Base-by-base conservation (phyloP, 2,797 vertebrate genomes). In the Muscicapa comitata region DNA sequence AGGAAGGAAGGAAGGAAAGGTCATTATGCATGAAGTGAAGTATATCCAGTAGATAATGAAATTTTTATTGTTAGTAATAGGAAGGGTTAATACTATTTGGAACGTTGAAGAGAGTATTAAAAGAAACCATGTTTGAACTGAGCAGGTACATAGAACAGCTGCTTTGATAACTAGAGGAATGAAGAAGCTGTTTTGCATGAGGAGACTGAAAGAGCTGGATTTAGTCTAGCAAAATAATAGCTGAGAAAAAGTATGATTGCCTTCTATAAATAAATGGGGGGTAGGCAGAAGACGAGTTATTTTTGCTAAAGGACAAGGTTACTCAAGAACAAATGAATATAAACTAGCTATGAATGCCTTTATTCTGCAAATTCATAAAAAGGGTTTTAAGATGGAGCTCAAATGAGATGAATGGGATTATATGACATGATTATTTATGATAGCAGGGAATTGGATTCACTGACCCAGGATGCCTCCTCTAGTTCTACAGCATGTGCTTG, bases 341-440 rank as follows among this genome's bases (percentile, higher is more conserved):
- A 79, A 96, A 91, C 86, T 92, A 92, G 81, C 78, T 85, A n/a
- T 43, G 89, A 91, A 85, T 94, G 89, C 72, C 73, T 91, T 87
- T 88, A 85, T 91, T 95, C 86, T 43, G 24, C 37, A 96, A 76
- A 96, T 96, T 95, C 95, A 93, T 96, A 91, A 91, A 93, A 92
- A 93, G 17, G 67, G 75, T 74, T 96, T 96, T 94, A 93, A 87
- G 84, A 91, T 74, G 78, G 71, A 94, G 71, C 86, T 94, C 77
- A 94, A 84, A 96, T 79, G 71, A 94, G 89, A 95, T 95, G 94
- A 95, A 92, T 93, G 87, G 86, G 89, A 96, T 96, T 96, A 93
- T 87, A 94, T 85, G 91, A 94, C 84, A 91, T 96, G 95, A 96
- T 96, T 96, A 94, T 80, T 94, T 96, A 91, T 58, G 94, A 96